Evolutionary conservation across 2,113 vertebrate species (phyloP), one percentile per base, ranked within the genome.

Genomic region (Odontesthes bonariensis): DNA sequence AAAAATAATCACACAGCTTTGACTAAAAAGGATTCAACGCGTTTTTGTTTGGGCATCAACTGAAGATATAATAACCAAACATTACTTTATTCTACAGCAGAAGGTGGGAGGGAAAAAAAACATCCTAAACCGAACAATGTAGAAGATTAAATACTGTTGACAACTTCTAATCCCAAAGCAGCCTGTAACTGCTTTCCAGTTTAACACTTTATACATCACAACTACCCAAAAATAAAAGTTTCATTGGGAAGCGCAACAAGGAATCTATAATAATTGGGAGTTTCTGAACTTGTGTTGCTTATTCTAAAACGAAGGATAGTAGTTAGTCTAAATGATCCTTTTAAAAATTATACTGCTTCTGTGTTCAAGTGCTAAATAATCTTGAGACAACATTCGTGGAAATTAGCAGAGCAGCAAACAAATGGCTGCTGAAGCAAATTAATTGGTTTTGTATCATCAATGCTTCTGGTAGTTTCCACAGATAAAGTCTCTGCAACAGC

Each of bases 31-130:
- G 6, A 54, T 64, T 40, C 9, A 46, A 13, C 17, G 20, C 20
- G 31, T 52, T 79, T n/a, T 68, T 71, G 60, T 59, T 69, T 64
- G 59, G 38, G 56, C 7, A 31, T 77, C 35, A 38, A 38, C 1
- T 69, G 20, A 27, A 27, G 27, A 27, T 27, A 27, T 27, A 27
- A 27, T 27, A 27, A 27, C 1, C 27, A 2, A n/a, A 27, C 3
- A 27, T 27, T 27, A 27, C 27, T 27, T 27, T 27, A 9, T 19
- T 56, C 53, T 16, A 0, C 14, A 47, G 59, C 14, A 10, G 0
- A 31, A 62, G 27, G 9, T 12, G 20, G 38, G 5, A 22, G 10
- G 46, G 10, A 7, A 49, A 49, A 2, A 40, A 14, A 16, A 27
- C 27, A 27, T 3, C 27, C 27, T 27, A 27, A 27, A 27, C 27